phyloP scores from a whole-genome alignment of 2,797 vertebrate species.

The Lutjanus campechanus region DNA sequence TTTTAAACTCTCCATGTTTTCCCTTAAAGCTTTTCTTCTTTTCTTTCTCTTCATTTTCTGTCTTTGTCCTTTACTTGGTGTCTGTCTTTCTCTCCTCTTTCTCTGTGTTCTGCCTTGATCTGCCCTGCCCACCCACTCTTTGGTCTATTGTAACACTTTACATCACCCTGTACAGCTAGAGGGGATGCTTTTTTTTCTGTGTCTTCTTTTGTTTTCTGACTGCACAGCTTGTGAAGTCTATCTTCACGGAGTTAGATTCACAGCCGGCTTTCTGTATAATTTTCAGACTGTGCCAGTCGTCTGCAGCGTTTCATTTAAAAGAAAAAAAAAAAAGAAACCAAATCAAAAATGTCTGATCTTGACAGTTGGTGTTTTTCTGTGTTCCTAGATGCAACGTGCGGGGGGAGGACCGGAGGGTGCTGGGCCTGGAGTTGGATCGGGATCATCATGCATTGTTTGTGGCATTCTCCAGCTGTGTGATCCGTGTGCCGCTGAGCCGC shows the following conservation, averaged over 20 bases:
- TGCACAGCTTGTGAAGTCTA: constrained; percentile 47
- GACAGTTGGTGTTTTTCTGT: background rate
- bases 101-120: constrained; percentile 52
- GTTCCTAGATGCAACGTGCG: constrained; percentile 86
- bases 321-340: constrained; percentile 25
- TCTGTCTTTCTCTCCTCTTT: constrained; percentile 16
- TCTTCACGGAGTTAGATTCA: constrained; percentile 41
- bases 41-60: background rate
- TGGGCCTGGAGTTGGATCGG: constrained; percentile 91
- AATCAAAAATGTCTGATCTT: constrained; percentile 5
- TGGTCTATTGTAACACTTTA: constrained; percentile 69
- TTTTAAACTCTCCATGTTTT: background rate
- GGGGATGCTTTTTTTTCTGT: constrained; percentile 27
- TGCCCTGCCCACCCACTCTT: constrained; percentile 58
- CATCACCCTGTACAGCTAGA: constrained; percentile 66
- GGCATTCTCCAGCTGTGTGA: constrained; percentile 91
- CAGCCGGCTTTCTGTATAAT: constrained; percentile 34
- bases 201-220: constrained; percentile 57
- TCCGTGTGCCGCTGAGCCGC: constrained; percentile 90
- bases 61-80: constrained; percentile 12
- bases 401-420: constrained; percentile 86
- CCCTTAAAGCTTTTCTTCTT: background rate
- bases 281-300: constrained; percentile 22
- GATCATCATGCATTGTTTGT: constrained; percentile 91
- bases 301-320: constrained; percentile 4